These are phyloP conservation scores for Axea sp. DNA, from an alignment of 2,888 invertebrate genomes.

Conservation along the genomic window DNA sequence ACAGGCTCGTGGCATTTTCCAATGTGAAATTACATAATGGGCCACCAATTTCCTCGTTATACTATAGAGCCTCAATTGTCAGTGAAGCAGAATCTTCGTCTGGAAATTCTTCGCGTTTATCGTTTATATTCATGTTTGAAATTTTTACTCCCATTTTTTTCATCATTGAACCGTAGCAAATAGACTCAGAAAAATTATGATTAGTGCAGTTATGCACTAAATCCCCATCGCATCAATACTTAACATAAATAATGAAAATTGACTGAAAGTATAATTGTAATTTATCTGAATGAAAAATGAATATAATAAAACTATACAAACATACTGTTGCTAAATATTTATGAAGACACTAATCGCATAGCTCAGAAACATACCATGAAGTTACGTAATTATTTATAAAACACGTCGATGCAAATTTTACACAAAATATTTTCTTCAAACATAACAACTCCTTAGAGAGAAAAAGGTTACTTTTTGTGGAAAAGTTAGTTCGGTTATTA, in stretches of 20 bases:
- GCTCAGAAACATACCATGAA: conserved; percentile 18
- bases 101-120: conserved; percentile 49
- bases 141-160: conserved; percentile 28
- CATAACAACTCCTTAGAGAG: conserved; percentile 68
- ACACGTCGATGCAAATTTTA: conserved; percentile 28
- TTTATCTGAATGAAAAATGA: conserved; percentile 6
- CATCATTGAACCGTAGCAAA: conserved; percentile 3
- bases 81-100: conserved; percentile 57
- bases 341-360: conserved; percentile 13
- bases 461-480: conserved; percentile 57
- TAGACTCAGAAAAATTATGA: neutral
- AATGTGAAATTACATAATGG: conserved; percentile 61
- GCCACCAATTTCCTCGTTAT: conserved; percentile 62
- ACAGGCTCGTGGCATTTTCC: conserved; percentile 56
- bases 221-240: neutral
- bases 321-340: conserved; percentile 20
- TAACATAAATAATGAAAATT: neutral
- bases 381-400: conserved; percentile 40
- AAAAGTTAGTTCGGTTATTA: conserved; percentile 25
- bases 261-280: neutral
- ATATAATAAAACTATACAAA: conserved; percentile 15
- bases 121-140: conserved; percentile 32
- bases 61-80: conserved; percentile 56
- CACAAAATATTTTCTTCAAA: conserved; percentile 61
- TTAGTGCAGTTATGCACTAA: neutral